Evolutionary conservation across 2,888 invertebrate species (phyloP).

Genomic region (Steinernema carpocapsae): DNA sequence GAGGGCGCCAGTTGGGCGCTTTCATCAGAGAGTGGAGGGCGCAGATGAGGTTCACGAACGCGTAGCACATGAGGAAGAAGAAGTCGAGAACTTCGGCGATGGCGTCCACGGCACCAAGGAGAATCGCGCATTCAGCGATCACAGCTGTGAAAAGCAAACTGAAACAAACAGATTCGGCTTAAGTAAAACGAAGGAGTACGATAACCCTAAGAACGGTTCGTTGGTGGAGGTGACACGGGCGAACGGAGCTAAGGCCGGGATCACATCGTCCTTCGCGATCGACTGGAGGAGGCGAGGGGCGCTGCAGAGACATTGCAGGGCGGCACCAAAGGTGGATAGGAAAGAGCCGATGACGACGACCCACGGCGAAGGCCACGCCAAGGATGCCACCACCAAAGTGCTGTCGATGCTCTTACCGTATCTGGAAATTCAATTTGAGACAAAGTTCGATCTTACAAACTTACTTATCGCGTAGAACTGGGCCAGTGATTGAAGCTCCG

Average conservation of each 20-base stretch:
- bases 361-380: constrained; percentile 99
- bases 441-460: constrained; percentile 65
- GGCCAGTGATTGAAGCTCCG: constrained; percentile 88
- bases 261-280: constrained; percentile 95
- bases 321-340: constrained; percentile 95
- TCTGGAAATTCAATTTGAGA: constrained; percentile 72
- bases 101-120: constrained; percentile 92
- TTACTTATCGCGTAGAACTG: constrained; percentile 93
- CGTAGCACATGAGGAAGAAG: constrained; percentile 99
- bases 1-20: constrained; percentile 96
- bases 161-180: background rate
- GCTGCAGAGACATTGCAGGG: constrained; percentile 83
- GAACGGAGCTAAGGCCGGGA: constrained; percentile 92
- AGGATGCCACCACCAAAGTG: constrained; percentile 90
- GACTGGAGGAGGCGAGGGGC: constrained; percentile 79
- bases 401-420: constrained; percentile 97
- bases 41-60: constrained; percentile 97
- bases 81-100: constrained; percentile 81
- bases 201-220: constrained; percentile 84
- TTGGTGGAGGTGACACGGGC: constrained; percentile 91
- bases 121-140: constrained; percentile 75
- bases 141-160: constrained; percentile 83
- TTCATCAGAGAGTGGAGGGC: constrained; percentile 90
- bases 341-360: constrained; percentile 96
- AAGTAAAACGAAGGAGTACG: background rate